Conservation (phyloP, 2,888 invertebrate genomes). For the Lacanobia oleracea region DNA sequence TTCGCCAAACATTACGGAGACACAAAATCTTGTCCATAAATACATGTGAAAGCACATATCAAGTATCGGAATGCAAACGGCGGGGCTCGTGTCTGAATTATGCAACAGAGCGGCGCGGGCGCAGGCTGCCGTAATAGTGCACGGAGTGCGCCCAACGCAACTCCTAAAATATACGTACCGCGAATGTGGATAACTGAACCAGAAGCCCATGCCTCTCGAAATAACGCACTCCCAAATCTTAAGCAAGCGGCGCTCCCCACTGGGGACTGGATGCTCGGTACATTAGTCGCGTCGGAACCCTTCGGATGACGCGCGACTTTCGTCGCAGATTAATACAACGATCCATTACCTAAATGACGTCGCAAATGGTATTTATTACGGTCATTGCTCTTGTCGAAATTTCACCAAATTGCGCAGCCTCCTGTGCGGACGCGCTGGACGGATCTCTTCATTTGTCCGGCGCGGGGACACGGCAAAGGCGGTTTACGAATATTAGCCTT, state of each 20-base stretch:
- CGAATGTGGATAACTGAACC: slow-evolving; percentile 68
- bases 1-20: slow-evolving; percentile 90
- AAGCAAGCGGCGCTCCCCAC: slow-evolving; percentile 11
- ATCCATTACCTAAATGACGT: slow-evolving; percentile 82
- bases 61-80: slow-evolving; percentile 90
- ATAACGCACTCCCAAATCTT: slow-evolving; percentile 74
- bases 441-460: slow-evolving; percentile 84
- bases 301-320: slow-evolving; percentile 36
- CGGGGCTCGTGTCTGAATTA: slow-evolving; percentile 89
- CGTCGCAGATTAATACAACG: slow-evolving; percentile 68
- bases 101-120: slow-evolving; percentile 87
- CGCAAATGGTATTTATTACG: slow-evolving; percentile 81
- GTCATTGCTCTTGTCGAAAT: slow-evolving; percentile 77
- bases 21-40: slow-evolving; percentile 91
- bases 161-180: slow-evolving; percentile 85
- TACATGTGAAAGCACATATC: slow-evolving; percentile 91
- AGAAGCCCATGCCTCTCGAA: slow-evolving; percentile 67
- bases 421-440: slow-evolving; percentile 62
- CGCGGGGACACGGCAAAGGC: slow-evolving; percentile 78
- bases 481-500: slow-evolving; percentile 83
- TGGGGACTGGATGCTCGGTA: not conserved
- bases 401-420: slow-evolving; percentile 76
- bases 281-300: slow-evolving; percentile 31
- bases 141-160: slow-evolving; percentile 79
- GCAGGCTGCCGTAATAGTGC: slow-evolving; percentile 86